These are phyloP conservation scores for Hyppa rectilinea DNA, from an alignment of 2,888 invertebrate genomes.

Conservation along the genomic window DNA sequence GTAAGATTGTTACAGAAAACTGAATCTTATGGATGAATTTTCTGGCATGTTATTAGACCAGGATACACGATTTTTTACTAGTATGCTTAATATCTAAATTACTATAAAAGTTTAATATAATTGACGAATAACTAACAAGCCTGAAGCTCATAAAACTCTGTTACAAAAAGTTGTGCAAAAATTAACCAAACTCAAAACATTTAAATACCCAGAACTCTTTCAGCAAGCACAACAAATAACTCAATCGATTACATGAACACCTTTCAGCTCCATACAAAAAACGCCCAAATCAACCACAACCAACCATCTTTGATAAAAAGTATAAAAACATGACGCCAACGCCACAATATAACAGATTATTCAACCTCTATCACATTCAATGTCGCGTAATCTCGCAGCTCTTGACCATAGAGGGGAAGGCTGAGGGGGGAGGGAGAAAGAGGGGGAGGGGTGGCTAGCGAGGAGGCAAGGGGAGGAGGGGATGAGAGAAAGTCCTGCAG, in stretches of 20 bases:
- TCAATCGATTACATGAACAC: constrained; percentile 15
- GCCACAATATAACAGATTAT: constrained; percentile 60
- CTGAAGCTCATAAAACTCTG: background rate
- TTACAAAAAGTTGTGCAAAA: background rate
- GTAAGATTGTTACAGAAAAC: background rate
- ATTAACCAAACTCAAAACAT: background rate
- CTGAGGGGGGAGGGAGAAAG: background rate
- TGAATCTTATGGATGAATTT: too few relatives aligned
- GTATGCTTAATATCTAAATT: too few relatives aligned
- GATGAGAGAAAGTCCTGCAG: constrained; percentile 70
- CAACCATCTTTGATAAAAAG: constrained; percentile 37
- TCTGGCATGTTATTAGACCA: background rate
- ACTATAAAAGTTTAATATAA: too few relatives aligned
- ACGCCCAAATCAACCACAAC: constrained; percentile 15
- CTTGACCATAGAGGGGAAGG: constrained; percentile 40
- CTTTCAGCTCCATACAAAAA: constrained; percentile 39
- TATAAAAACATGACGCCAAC: constrained; percentile 35
- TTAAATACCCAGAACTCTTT: background rate
- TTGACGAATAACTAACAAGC: too few relatives aligned
- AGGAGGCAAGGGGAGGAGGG: constrained; percentile 1
- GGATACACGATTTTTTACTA: background rate
- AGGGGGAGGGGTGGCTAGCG: background rate
- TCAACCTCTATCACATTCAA: constrained; percentile 66
- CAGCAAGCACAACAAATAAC: constrained; percentile 20
- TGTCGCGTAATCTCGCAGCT: constrained; percentile 63